A percentile compares a stretch with the other conserved stretches of the same genome.
phyloP scores from a whole-genome alignment of 2,797 vertebrate genomes.

The Astyanax mexicanus region DNA sequence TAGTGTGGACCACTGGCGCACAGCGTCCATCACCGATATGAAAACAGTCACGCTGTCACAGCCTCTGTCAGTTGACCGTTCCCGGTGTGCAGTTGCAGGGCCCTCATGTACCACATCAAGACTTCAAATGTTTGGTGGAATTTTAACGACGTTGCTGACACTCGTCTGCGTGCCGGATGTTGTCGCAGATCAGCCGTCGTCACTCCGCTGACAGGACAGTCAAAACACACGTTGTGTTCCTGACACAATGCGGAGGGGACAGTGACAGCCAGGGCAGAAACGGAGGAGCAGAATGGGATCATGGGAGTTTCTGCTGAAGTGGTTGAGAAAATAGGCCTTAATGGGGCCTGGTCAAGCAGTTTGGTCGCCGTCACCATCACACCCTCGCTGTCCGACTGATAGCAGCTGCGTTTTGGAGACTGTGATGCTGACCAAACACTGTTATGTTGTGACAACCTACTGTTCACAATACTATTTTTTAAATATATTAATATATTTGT shows the following conservation, averaged over 20 bases:
- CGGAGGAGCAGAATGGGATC: background rate
- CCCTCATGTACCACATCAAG: constrained; percentile 65
- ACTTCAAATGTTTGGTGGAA: constrained; percentile 49
- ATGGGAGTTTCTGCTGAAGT: constrained; percentile 24
- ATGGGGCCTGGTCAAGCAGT: constrained; percentile 4
- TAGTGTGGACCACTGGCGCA: constrained; percentile 55
- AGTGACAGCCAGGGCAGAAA: constrained; percentile 23
- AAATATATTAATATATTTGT: too few relatives aligned
- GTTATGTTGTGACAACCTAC: too few relatives aligned
- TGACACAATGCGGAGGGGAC: constrained; percentile 54
- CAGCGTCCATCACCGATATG: constrained; percentile 53
- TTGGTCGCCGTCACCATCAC: background rate
- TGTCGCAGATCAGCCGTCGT: constrained; percentile 63
- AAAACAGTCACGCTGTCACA: constrained; percentile 56
- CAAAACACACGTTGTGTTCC: constrained; percentile 57
- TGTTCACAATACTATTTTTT: too few relatives aligned
- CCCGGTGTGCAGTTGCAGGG: constrained; percentile 46
- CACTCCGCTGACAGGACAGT: constrained; percentile 55
- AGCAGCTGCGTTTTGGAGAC: background rate
- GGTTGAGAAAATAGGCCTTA: constrained; percentile 28
- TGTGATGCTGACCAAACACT: too few relatives aligned
- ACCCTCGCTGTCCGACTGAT: background rate
- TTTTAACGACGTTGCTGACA: constrained; percentile 67
- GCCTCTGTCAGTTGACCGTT: constrained; percentile 59
- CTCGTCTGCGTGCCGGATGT: constrained; percentile 60